Conservation (phyloP, 2,113 vertebrate genomes). For the Ibidorhyncha struthersii region DNA sequence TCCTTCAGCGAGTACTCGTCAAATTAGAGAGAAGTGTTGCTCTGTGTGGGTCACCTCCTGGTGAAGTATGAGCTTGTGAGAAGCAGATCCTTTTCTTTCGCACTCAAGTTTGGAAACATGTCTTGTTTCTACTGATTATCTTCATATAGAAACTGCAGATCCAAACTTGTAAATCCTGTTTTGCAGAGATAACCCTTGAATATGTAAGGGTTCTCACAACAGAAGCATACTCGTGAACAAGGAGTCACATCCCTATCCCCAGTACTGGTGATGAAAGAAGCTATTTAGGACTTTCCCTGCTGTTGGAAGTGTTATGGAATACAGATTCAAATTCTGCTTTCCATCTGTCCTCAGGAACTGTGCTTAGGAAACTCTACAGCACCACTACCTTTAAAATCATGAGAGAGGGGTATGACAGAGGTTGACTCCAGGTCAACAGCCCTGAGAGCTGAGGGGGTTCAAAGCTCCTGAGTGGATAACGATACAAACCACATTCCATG, state of each 20-base stretch:
- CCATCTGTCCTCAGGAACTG: neutral
- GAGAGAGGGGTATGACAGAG: neutral
- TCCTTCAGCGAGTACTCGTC: neutral
- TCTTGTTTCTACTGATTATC: neutral
- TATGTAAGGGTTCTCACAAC: neutral
- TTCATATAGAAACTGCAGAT: neutral
- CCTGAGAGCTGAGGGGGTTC: neutral
- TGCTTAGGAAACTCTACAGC: neutral
- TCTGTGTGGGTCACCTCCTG: neutral
- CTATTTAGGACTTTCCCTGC: neutral
- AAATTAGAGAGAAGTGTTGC: neutral
- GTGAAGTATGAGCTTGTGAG: neutral
- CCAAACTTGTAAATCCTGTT: neutral
- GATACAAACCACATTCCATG: accelerated
- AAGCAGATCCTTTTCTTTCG: neutral
- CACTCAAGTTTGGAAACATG: accelerated
- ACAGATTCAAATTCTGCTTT: neutral
- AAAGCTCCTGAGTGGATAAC: neutral
- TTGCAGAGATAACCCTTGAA: neutral
- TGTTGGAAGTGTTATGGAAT: neutral
- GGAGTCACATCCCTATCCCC: neutral
- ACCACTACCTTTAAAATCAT: neutral
- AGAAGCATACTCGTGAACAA: neutral
- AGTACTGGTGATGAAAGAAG: conserved; percentile 18
- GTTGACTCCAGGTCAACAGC: neutral